Base-by-base conservation (phyloP, 37 sponge, comb jelly and placozoan species). In the Diacarnus erythraeanus region DNA sequence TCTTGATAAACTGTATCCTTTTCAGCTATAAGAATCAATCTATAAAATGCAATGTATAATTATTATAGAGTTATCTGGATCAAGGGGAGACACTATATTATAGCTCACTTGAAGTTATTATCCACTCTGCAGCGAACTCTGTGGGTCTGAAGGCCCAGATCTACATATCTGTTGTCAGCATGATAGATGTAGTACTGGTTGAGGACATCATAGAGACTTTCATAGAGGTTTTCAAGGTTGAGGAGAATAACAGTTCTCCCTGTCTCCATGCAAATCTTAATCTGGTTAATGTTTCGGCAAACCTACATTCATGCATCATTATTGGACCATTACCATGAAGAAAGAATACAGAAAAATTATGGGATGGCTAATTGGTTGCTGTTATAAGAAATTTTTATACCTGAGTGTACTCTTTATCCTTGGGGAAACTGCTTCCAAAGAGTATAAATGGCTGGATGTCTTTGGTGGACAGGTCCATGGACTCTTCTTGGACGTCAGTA, bases 221-320 rank as follows among this genome's bases (percentile, higher is more conserved):
- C 97, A 75, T 97, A 97, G 20, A 97, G 74, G 65, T 91, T 97
- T 59, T 97, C 94, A 73, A 97, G 57, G 80, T 97, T 94, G 23
- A 97, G 83, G n/a, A 97, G 89, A 40, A 97, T 85, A 35, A 97
- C 89, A 21, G 83, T 91, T 38, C 90, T 72, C 0, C 97, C 97
- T n/a, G 89, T 88, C 71, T 92, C 97, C 92, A 97, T 97, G 56
- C 94, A 97, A 40, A 94, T 90, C 76, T 97, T 97, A 38, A 97
- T 91, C 63, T 93, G 92, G 51, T 97, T 97, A 41, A 97, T 97
- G 65, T 90, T 91, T 0, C 95, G 82, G 63, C 97, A 97, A 27
- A 90, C 87, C 91, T 90, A 51, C 42, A 67, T 12, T n/a, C n/a
- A n/a, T n/a, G n/a, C n/a, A n/a, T n/a, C n/a, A n/a, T n/a, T 54